Percentiles rank a stretch among this genome's conserved stretches.
Conservation (phyloP, 2,113 vertebrate genomes). For the Chiloscyllium plagiosum region DNA sequence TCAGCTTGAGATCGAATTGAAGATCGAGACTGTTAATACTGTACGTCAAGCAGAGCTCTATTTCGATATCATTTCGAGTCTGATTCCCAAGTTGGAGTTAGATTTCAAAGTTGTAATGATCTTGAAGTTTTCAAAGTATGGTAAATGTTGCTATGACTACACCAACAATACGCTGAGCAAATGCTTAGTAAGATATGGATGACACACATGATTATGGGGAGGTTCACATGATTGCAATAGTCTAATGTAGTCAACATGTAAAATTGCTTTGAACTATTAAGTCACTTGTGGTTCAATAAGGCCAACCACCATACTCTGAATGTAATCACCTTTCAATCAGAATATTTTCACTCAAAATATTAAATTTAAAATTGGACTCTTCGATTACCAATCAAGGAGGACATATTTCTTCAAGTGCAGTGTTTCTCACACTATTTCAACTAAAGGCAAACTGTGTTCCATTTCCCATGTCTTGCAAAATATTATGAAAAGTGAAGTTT, state of each 20-base stretch:
- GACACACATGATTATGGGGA: background rate
- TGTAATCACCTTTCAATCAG: background rate
- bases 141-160: background rate
- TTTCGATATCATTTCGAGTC: background rate
- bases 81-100: background rate
- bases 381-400: background rate
- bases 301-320: background rate
- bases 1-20: background rate
- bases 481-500: background rate
- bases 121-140: background rate
- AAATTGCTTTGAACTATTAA: background rate
- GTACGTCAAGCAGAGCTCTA: background rate
- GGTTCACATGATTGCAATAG: background rate
- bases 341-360: background rate
- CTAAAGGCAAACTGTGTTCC: background rate
- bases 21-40: background rate
- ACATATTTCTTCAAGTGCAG: background rate
- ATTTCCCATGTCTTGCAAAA: background rate
- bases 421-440: background rate
- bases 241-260: background rate
- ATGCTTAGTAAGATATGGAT: background rate
- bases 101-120: background rate
- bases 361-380: background rate
- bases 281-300: background rate
- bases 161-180: background rate